These are phyloP conservation scores for Eriosoma lanigerum DNA, from an alignment of 1,140 invertebrate genomes.

Conservation along the genomic window DNA sequence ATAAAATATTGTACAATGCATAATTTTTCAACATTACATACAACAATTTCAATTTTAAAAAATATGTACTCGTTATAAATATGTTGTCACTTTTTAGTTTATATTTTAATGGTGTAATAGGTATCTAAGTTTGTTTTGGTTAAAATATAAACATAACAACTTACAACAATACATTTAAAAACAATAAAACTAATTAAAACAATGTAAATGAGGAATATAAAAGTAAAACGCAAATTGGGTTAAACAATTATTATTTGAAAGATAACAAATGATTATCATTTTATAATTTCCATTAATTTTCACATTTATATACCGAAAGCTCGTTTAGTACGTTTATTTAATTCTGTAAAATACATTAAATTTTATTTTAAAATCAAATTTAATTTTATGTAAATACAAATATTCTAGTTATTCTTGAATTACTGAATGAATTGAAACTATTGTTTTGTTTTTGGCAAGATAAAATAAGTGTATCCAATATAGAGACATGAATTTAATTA, in stretches of 20 bases:
- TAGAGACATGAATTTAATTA: too few species aligned
- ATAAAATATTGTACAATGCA: too few species aligned
- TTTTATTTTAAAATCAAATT: not conserved
- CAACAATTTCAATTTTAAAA: too few species aligned
- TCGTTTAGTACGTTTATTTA: not conserved
- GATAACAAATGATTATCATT: conserved; percentile 6
- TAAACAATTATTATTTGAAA: not conserved
- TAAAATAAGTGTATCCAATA: too few species aligned
- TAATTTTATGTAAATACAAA: too few species aligned
- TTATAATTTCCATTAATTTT: conserved; percentile 3
- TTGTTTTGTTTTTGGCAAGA: not conserved
- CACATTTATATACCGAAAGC: not conserved
- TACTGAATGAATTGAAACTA: not conserved
- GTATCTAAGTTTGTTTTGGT: too few species aligned
- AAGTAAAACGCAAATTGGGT: not conserved
- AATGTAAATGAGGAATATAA: not conserved
- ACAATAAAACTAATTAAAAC: not conserved
- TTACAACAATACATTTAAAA: not conserved
- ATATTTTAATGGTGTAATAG: too few species aligned
- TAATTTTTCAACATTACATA: too few species aligned
- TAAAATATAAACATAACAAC: too few species aligned
- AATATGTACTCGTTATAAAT: too few species aligned
- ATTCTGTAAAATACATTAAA: not conserved
- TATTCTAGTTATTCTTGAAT: too few species aligned
- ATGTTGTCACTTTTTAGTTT: too few species aligned